Percentiles rank a stretch among this genome's conserved stretches.
Conservation (phyloP, 1,140 invertebrate genomes). For the Eubasilissa regina region DNA sequence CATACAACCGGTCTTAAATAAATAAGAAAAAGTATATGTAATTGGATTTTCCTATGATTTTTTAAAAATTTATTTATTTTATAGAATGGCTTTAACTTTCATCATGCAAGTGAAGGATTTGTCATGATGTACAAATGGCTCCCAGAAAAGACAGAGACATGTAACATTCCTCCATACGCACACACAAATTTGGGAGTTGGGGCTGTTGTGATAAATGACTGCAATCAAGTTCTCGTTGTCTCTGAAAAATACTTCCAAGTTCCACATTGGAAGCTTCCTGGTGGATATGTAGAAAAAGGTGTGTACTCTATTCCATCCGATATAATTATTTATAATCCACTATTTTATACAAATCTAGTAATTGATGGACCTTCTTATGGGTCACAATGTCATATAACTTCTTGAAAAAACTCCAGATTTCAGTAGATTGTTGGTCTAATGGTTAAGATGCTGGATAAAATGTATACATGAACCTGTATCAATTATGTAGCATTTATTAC, state of each 20-base stretch:
- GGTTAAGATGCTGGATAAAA: too few relatives aligned
- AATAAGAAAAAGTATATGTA: too few relatives aligned
- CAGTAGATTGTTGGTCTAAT: too few relatives aligned
- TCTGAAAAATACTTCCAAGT: slow-evolving; percentile 81
- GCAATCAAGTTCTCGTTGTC: slow-evolving; percentile 84
- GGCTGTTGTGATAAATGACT: slow-evolving; percentile 86
- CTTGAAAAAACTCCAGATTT: too few relatives aligned
- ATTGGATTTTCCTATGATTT: neutral
- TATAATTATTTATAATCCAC: neutral
- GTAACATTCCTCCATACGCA: slow-evolving; percentile 85
- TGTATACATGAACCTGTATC: too few relatives aligned
- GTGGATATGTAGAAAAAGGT: slow-evolving; percentile 92
- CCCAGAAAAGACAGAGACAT: slow-evolving; percentile 74
- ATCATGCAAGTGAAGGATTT: slow-evolving; percentile 86
- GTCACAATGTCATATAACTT: too few relatives aligned
- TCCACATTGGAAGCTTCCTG: slow-evolving; percentile 90
- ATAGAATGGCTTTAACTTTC: slow-evolving; percentile 87
- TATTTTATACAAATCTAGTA: neutral
- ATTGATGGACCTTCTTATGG: too few relatives aligned
- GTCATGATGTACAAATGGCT: slow-evolving; percentile 89
- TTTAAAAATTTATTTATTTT: slow-evolving; percentile 58
- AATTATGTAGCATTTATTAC: too few relatives aligned
- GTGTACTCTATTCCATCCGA: slow-evolving; percentile 39
- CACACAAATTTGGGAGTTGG: slow-evolving; percentile 93
- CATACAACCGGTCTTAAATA: too few relatives aligned